Evolutionary conservation across 2,888 invertebrate species (phyloP), one percentile per base, ranked within the genome.

Genomic region (Gibbula magus): DNA sequence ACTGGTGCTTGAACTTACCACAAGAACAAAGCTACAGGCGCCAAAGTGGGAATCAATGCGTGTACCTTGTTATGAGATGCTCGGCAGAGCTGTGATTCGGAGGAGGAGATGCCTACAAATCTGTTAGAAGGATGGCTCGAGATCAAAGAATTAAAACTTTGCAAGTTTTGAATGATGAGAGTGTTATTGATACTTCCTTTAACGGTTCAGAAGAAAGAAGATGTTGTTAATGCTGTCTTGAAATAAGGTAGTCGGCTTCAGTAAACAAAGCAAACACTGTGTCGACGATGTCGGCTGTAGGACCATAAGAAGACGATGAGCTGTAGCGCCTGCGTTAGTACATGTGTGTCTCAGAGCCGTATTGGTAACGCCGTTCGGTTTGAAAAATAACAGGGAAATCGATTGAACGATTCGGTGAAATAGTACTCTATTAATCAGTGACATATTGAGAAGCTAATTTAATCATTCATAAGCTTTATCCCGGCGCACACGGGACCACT

Each of bases 1-100:
- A 74, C 39, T 51, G 25, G 74, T 74, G 51, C 74, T 74, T 74
- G 51, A 74, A 25, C 25, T 29, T 45, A 25, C 51, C 20, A 74
- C 25, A 74, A 51, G 74, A 74, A 74, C 74, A 74, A 74, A 74
- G 39, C 25, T 74, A 74, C 61, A 61, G 25, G 61, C 61, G 29
- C 61, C 61, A 10, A 25, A 29, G 61, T 45, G 61, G 29, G 61
- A 61, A 61, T 61, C 61, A 29, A 61, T 61, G 29, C 13, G 61
- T 29, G 25, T 25, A 61, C 61, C 45, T 45, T 45, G 45, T 45
- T 45, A 45, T 45, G 45, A 45, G 45, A 45, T 45, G 45, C 45
- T 45, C 45, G 45, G 13, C 45, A 13, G 45, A 45, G 45, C 45
- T 45, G 45, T 45, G 45, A 45, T 45, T 45, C 45, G 45, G 5